These are phyloP conservation scores for Hemaris fuciformis DNA, from an alignment of 2,888 invertebrate species.

Conservation along the genomic window DNA sequence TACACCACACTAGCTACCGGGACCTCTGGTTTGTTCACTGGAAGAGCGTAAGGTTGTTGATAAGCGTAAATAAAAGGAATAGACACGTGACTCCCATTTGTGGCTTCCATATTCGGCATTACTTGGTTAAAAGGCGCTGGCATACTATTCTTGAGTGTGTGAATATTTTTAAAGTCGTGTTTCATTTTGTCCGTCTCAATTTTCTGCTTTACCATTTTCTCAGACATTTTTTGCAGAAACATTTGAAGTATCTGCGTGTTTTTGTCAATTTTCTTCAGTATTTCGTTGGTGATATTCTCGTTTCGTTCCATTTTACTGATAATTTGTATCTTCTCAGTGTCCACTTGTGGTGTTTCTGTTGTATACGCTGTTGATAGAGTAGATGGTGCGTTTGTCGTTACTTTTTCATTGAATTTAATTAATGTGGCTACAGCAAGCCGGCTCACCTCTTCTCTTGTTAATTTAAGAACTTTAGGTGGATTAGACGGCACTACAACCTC, in stretches of 20 bases:
- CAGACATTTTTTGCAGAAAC: constrained; percentile 52
- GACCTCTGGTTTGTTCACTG: constrained; percentile 21
- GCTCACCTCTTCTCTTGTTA: constrained; percentile 28
- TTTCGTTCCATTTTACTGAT: constrained; percentile 47
- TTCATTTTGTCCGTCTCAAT: background rate
- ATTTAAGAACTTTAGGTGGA: constrained; percentile 24
- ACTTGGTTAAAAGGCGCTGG: constrained; percentile 16
- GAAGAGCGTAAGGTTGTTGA: constrained; percentile 33
- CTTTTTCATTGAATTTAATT: constrained; percentile 17
- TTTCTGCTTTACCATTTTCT: constrained; percentile 27
- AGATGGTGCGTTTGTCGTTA: constrained; percentile 14
- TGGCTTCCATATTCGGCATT: constrained; percentile 18
- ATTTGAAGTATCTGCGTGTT: constrained; percentile 57
- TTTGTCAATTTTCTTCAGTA: constrained; percentile 58
- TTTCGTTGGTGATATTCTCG: constrained; percentile 55
- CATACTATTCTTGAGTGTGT: background rate
- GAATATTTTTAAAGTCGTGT: background rate
- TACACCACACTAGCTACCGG: constrained; percentile 43
- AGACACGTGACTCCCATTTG: constrained; percentile 26
- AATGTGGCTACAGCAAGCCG: constrained; percentile 24
- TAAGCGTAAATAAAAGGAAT: constrained; percentile 52
- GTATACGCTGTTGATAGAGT: constrained; percentile 13
- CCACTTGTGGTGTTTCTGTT: constrained; percentile 12
- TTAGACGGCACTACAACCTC: constrained; percentile 29
- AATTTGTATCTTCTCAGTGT: constrained; percentile 31